Percentiles rank a stretch among this genome's conserved stretches.
These are phyloP conservation scores for Poecile montanus DNA, from an alignment of 2,797 vertebrate genomes.

Conservation along the genomic window DNA sequence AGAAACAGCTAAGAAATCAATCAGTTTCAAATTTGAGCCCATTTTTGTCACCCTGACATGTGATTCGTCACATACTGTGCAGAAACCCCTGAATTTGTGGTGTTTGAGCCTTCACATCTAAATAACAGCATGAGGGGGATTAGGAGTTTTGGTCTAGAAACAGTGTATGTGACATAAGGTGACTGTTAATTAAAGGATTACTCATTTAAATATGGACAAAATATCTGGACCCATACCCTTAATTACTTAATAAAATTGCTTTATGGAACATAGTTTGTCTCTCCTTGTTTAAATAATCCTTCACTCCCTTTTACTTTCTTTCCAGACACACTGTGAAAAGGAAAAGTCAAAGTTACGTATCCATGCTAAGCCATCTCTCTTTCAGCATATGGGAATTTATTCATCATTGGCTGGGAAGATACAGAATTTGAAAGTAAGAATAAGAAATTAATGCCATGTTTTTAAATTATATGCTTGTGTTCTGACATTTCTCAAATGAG, in stretches of 20 bases:
- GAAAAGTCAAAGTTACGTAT: slow-evolving; percentile 79
- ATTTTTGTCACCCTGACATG: neutral
- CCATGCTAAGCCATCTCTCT: slow-evolving; percentile 86
- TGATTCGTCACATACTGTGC: neutral
- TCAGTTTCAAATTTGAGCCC: neutral
- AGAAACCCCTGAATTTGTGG: neutral
- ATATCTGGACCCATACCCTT: neutral
- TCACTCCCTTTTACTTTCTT: neutral
- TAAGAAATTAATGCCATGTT: neutral
- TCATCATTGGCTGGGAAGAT: slow-evolving; percentile 86
- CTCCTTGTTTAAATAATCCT: neutral
- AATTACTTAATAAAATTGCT: neutral
- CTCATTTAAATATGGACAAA: neutral
- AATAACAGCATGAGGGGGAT: neutral
- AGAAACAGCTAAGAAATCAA: neutral
- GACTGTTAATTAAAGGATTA: neutral
- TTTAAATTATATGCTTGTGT: neutral
- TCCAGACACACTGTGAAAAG: slow-evolving; percentile 76
- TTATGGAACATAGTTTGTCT: neutral
- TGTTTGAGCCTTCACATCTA: neutral
- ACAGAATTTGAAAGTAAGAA: slow-evolving; percentile 84
- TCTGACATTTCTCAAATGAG: neutral
- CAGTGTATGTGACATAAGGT: neutral
- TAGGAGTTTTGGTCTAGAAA: neutral
- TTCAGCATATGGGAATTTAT: slow-evolving; percentile 87